Conservation (phyloP, 2,888 invertebrate species). For the Acleris literana region DNA sequence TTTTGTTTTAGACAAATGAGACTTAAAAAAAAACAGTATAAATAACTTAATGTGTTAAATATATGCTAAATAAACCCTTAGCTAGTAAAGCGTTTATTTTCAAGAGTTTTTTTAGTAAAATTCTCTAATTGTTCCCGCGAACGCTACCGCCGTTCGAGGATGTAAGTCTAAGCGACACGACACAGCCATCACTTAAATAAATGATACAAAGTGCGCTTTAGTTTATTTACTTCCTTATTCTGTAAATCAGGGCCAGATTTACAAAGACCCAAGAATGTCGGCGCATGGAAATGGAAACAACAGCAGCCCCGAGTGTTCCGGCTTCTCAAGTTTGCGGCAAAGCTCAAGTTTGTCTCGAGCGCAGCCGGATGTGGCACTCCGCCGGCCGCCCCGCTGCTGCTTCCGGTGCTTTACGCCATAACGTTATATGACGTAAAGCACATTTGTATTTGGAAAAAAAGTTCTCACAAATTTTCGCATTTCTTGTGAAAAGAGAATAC, state of each 20-base stretch:
- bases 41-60: no score
- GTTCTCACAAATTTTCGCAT: not conserved
- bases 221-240: not conserved
- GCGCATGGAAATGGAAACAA: not conserved
- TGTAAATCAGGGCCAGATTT: not conserved
- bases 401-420: conserved; percentile 60
- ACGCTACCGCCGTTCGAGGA: no score
- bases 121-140: no score
- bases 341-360: conserved; percentile 27
- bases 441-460: not conserved
- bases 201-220: not conserved
- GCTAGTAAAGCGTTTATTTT: no score
- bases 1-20: no score
- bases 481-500: no score
- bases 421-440: conserved; percentile 40
- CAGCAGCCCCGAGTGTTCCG: not conserved
- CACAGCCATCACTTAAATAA: no score
- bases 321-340: conserved; percentile 6
- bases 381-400: conserved; percentile 73
- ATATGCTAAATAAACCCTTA: no score
- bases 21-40: no score
- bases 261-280: not conserved
- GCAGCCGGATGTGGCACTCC: conserved; percentile 66
- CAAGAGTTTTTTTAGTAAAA: no score
- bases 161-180: no score